Evolutionary conservation across 2,888 invertebrate genomes (phyloP).

Genomic region (Pachymerium ferrugineum): DNA sequence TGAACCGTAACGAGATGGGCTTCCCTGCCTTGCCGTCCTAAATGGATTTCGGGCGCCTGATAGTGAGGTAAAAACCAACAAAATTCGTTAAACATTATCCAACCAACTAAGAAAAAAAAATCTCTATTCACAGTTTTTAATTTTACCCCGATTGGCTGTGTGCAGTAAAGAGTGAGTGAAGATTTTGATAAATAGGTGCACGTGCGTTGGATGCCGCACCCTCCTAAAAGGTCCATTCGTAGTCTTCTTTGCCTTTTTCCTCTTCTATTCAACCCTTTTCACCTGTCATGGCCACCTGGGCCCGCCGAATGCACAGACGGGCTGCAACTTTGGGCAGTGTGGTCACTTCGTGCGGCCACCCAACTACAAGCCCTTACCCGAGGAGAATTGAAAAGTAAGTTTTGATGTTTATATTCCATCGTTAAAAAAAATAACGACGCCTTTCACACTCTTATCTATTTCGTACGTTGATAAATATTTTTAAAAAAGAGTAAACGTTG

Average conservation of each 20-base stretch:
- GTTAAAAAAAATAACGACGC: too few species aligned
- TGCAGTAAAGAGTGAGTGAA: background rate
- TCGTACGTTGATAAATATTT: too few species aligned
- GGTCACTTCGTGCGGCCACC: slow-evolving; percentile 85
- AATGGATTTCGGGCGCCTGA: slow-evolving; percentile 10
- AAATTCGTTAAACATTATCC: background rate
- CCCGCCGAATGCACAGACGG: slow-evolving; percentile 83
- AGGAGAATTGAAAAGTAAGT: slow-evolving; percentile 69
- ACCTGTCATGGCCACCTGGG: slow-evolving; percentile 74
- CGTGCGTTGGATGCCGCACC: slow-evolving; percentile 14
- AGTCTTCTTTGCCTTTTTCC: slow-evolving; percentile 17
- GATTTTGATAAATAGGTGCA: background rate
- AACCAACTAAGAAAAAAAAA: background rate
- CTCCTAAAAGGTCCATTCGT: slow-evolving; percentile 5
- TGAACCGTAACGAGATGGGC: background rate
- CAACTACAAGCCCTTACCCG: slow-evolving; percentile 70
- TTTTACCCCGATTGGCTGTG: background rate
- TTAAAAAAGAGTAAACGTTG: too few species aligned
- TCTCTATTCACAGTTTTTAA: background rate
- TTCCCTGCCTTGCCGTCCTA: slow-evolving; percentile 1
- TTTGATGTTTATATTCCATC: too few species aligned
- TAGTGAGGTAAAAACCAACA: background rate
- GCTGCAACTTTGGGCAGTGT: slow-evolving; percentile 85
- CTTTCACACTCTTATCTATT: too few species aligned
- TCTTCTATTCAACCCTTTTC: slow-evolving; percentile 27